Evolutionary conservation across 1,140 invertebrate genomes (phyloP), one percentile per base, ranked within the genome.

Genomic region (Yoshiicerus persimilis): DNA sequence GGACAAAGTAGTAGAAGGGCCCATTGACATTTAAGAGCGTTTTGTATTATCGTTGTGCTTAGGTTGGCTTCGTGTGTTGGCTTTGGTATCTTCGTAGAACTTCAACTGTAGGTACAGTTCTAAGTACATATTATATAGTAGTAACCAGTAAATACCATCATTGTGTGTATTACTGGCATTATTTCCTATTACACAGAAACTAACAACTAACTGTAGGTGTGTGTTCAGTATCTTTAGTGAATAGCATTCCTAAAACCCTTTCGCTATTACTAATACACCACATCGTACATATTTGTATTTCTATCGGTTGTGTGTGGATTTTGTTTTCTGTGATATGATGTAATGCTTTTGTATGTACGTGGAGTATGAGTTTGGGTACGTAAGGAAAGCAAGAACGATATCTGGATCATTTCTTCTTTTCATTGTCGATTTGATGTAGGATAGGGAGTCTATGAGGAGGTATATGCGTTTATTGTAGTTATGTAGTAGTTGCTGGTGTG

Each of bases 331-430:
- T 27, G 27, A 47, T n/a, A n/a, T n/a, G n/a, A 47, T 47, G 41
- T 27, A 66, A 23, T 66, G 27, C 23, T 25, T 25, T 64, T 64
- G 56, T 64, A 20, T 25, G 27, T 30, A 38, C 34, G n/a, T 66
- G 3, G n/a, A 8, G 32, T 77, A 32, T 77, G 27, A 2, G 13
- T 34, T 77, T n/a, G 20, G 70, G 70, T 20, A 30, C 32, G 11
- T 20, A 77, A 30, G 27, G 16, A 36, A 11, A 64, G 56, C 62
- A n/a, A 25, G 20, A 64, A 16, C 8, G 2, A n/a, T 36, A 38
- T 80, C 32, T 80, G 75, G 34, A 80, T 80, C 34, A 80, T 80
- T 80, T 38, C 75, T 80, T 80, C 75, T 80, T 80, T 36, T 32
- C 32, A 80, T 34, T 80, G 75, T 80, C 34, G 32, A 80, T 80